phyloP scores from a whole-genome alignment of 2,113 vertebrate species.

The Acrocephalus arundinaceus region DNA sequence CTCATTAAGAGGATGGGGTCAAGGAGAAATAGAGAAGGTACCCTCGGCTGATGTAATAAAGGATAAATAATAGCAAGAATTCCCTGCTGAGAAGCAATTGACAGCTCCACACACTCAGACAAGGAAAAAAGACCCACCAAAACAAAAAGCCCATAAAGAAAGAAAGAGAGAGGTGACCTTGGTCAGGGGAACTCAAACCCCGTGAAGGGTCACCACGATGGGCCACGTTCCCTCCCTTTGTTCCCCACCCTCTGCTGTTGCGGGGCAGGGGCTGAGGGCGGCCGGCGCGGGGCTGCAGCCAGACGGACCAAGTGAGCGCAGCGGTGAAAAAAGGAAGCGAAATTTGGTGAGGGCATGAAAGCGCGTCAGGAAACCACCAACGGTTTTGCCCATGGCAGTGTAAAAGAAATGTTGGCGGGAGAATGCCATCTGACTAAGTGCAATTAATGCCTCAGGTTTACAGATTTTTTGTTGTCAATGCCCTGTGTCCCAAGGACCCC shows the following conservation, averaged over 20 bases:
- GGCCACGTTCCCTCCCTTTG: not conserved
- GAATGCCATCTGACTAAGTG: not conserved
- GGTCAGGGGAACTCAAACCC: not conserved
- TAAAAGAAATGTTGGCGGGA: not conserved
- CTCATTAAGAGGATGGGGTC: not conserved
- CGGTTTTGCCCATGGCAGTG: slow-evolving; percentile 47
- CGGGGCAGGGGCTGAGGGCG: not conserved
- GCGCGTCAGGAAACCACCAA: slow-evolving; percentile 75
- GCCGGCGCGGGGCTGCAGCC: not conserved
- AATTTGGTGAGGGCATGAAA: slow-evolving; percentile 61
- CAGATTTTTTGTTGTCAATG: not conserved
- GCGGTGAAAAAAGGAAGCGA: slow-evolving; percentile 58
- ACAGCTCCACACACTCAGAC: not conserved
- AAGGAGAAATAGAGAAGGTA: slow-evolving; percentile 1
- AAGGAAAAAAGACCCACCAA: not conserved
- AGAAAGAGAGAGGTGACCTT: not conserved
- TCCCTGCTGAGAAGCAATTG: slow-evolving; percentile 7
- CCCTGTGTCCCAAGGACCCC: fast-evolving
- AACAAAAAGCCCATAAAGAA: not conserved
- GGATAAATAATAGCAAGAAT: slow-evolving; percentile 28
- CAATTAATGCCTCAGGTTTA: not conserved
- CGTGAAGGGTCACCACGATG: not conserved
- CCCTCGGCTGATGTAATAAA: slow-evolving; percentile 10
- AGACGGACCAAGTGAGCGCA: slow-evolving; percentile 5
- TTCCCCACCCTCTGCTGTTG: not conserved